A percentile compares a stretch with the other conserved stretches of the same genome.
Conservation (phyloP, 2,888 invertebrate genomes). For the Brenthis daphne region DNA sequence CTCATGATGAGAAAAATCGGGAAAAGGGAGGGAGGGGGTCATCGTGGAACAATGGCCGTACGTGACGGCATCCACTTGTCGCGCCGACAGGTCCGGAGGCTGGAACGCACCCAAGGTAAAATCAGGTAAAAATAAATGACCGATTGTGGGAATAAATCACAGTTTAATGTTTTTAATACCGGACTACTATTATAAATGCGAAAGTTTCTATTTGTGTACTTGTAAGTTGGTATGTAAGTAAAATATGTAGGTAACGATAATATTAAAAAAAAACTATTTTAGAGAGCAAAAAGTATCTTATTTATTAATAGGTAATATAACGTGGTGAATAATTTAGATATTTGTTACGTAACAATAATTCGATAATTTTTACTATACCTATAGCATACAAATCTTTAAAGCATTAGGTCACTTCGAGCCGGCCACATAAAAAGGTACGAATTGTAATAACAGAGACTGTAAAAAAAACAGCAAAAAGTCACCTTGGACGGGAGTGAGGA, state of each 20-base stretch:
- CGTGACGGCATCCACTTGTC: conserved; percentile 81
- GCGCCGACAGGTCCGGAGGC: conserved; percentile 67
- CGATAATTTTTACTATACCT: background rate
- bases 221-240: too few species aligned
- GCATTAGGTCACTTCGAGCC: conserved; percentile 34
- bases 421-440: conserved; percentile 71
- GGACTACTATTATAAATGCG: background rate
- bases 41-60: conserved; percentile 68
- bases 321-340: background rate
- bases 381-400: background rate
- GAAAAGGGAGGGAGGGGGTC: conserved; percentile 39
- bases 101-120: conserved; percentile 36
- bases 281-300: background rate
- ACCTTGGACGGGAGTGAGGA: conserved; percentile 76
- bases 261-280: too few species aligned
- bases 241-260: too few species aligned
- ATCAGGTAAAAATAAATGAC: conserved; percentile 32
- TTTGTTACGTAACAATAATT: background rate
- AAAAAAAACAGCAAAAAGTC: conserved; percentile 76
- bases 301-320: background rate
- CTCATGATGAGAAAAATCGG: conserved; percentile 28
- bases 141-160: conserved; percentile 5
- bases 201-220: background rate
- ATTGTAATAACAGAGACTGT: conserved; percentile 61
- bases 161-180: background rate